Percentiles rank a stretch among this genome's conserved stretches.
Conservation (phyloP, 2,797 vertebrate species). For the Pantherophis alleghaniensis region DNA sequence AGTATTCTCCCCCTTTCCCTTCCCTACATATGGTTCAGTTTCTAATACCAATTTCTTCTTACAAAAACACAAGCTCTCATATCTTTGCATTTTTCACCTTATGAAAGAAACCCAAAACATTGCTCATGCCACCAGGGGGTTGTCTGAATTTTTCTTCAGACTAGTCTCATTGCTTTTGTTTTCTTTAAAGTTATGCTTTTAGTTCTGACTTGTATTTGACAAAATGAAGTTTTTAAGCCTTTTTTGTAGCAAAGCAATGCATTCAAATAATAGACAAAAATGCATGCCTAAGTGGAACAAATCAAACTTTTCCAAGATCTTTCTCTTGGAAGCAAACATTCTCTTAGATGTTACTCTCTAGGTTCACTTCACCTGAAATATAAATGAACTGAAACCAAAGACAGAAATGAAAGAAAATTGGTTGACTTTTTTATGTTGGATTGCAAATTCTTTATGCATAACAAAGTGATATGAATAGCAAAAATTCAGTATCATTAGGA, state of each 20-base stretch:
- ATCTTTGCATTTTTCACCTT: slow-evolving; percentile 46
- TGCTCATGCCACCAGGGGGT: slow-evolving; percentile 51
- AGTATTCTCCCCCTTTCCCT: neutral
- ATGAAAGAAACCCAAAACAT: slow-evolving; percentile 54
- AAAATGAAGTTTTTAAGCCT: slow-evolving; percentile 54
- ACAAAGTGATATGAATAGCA: slow-evolving; percentile 69
- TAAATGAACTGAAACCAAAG: slow-evolving; percentile 72
- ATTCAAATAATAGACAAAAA: slow-evolving; percentile 61
- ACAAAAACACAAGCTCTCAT: slow-evolving; percentile 45
- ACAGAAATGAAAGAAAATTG: slow-evolving; percentile 60
- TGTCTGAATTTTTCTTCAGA: slow-evolving; percentile 50
- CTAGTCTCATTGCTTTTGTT: slow-evolving; percentile 41
- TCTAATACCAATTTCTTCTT: slow-evolving; percentile 47
- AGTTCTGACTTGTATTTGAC: slow-evolving; percentile 46
- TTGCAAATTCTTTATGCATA: slow-evolving; percentile 63
- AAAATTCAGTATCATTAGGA: slow-evolving; percentile 64
- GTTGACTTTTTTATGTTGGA: slow-evolving; percentile 68
- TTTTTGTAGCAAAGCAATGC: slow-evolving; percentile 43
- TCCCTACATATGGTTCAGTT: slow-evolving; percentile 33
- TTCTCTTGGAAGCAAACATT: slow-evolving; percentile 66
- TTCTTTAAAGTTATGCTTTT: slow-evolving; percentile 13
- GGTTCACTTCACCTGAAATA: slow-evolving; percentile 64
- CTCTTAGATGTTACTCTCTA: slow-evolving; percentile 60
- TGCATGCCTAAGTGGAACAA: slow-evolving; percentile 69
- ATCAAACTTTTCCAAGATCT: slow-evolving; percentile 66